phyloP scores from a whole-genome alignment of 2,797 vertebrate species.

The Paguma larvata region DNA sequence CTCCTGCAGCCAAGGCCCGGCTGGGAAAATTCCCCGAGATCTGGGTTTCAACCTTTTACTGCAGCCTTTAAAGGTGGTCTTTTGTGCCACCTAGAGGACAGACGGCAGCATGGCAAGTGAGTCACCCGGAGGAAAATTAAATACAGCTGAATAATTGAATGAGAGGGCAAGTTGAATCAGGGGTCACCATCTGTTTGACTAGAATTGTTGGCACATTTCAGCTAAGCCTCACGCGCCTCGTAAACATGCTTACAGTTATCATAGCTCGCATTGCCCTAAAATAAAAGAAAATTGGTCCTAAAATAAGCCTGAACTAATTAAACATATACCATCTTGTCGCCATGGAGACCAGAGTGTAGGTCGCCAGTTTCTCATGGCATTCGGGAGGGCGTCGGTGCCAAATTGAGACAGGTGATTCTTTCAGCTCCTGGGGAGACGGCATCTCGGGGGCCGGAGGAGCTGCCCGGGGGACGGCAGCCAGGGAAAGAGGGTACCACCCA shows the following conservation, averaged over 20 bases:
- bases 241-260: conserved; percentile 91
- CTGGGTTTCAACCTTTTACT: not conserved
- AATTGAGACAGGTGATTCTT: conserved; percentile 46
- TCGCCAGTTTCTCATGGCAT: conserved; percentile 69
- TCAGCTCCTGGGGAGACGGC: not conserved
- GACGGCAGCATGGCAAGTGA: conserved; percentile 14
- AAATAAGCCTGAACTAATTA: conserved; percentile 88
- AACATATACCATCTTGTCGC: conserved; percentile 85
- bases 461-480: not conserved
- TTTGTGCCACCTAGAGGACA: conserved; percentile 90
- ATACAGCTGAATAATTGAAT: conserved; percentile 96
- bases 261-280: conserved; percentile 89
- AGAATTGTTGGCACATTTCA: conserved; percentile 92
- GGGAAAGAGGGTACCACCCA: not conserved
- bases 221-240: conserved; percentile 90
- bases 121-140: conserved; percentile 91
- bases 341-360: conserved; percentile 85
- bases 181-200: conserved; percentile 96
- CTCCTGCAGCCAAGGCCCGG: conserved; percentile 9
- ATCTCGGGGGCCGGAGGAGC: not conserved
- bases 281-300: conserved; percentile 89
- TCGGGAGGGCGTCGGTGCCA: not conserved
- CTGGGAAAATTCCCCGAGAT: conserved; percentile 40
- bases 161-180: conserved; percentile 93
- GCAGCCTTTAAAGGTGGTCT: conserved; percentile 88